Evolutionary conservation across 1,140 invertebrate genomes (phyloP), one percentile per base, ranked within the genome.

Genomic region (Eupeodes corollae): DNA sequence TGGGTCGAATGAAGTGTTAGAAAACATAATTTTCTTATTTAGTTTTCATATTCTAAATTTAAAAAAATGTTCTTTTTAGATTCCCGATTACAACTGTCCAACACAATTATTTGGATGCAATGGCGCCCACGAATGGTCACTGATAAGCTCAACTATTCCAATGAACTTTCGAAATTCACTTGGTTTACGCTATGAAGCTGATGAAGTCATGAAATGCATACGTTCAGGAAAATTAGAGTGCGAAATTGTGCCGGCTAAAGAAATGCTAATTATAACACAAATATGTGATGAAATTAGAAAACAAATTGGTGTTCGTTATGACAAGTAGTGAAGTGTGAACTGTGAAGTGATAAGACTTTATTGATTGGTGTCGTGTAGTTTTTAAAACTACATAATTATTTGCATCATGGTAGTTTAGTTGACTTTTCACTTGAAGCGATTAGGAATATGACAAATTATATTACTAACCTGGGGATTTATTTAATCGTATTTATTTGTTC

Each of bases 131-230:
- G 69, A 77, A 44, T 73, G 73, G 66, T 61, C 70, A 1, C 55
- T 82, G 12, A 80, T 80, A 1, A 59, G 70, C 43, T 61, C 70
- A 10, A 62, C 67, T 40, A 59, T 65, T 31, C 68, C 70, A 35
- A 75, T 75, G 48, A 79, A 80, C 67, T 84, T 78, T 55, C 64
- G 68, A 45, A 85, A 86, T 58, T 80, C 79, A 48, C 74, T 72
- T 6, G 84, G 83, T 8, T 67, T 88, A 1, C 67, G 69, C 45
- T 88, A 82, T 55, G 76, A 88, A 65, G 83, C 82, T 39, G 72
- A 75, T 42, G 82, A 85, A 68, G 78, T 73, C 19, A 21, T 16
- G 26, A 19, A 69, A 49, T 86, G 83, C 56, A 73, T 89, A 40
- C 58, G 65, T 53, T 59, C 70, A 57, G 78, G 79, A 78, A 61